Conservation (phyloP, 2,797 vertebrate species). For the Hippopotamyrus pictus region DNA sequence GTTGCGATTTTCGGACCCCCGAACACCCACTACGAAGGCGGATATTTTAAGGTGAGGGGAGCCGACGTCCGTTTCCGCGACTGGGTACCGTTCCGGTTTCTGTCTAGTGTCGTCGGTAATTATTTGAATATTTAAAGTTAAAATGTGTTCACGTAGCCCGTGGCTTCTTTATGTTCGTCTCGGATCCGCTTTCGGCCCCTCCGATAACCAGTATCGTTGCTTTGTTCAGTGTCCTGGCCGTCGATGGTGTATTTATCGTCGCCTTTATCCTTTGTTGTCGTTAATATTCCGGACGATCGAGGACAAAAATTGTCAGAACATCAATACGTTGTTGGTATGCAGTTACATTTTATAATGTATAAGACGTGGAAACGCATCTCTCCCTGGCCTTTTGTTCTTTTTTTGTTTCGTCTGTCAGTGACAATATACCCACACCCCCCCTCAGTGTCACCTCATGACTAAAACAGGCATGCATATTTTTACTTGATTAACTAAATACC, state of each 20-base stretch:
- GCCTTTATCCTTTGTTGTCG: background rate
- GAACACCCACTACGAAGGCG: slow-evolving; percentile 91
- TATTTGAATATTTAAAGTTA: background rate
- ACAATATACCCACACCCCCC: background rate
- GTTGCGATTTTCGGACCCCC: slow-evolving; percentile 97
- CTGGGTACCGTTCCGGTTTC: background rate
- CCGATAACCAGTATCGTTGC: background rate
- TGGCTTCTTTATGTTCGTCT: background rate
- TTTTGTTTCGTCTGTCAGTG: slow-evolving; percentile 6
- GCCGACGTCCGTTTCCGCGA: background rate
- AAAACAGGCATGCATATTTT: background rate
- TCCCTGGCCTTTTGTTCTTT: background rate
- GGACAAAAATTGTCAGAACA: background rate
- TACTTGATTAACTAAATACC: background rate
- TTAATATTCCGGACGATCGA: background rate
- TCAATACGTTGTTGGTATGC: background rate
- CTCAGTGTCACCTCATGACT: background rate
- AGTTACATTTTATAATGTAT: background rate
- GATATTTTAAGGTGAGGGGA: slow-evolving; percentile 87
- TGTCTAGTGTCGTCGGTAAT: background rate
- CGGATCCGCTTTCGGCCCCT: background rate
- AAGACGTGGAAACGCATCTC: background rate
- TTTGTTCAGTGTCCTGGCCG: background rate
- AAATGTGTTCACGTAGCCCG: background rate
- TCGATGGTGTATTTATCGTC: background rate